Evolutionary conservation across 2,113 vertebrate genomes (phyloP), one percentile per base, ranked within the genome.

Genomic region (Emydocephalus ijimae): DNA sequence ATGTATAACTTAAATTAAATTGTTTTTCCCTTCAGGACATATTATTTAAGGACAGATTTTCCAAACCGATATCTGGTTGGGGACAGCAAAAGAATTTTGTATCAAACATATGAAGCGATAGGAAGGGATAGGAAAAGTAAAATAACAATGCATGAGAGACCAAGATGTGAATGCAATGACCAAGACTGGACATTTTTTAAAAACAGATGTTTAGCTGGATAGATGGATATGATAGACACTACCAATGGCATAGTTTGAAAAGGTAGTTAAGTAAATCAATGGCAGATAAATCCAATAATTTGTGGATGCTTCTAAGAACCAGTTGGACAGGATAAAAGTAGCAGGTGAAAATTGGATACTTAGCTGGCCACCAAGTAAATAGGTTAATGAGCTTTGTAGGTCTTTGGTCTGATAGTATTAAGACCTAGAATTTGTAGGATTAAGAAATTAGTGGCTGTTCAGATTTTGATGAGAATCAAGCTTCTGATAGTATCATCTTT

Each of bases 1-100:
- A 69, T 64, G 39, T 74, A 54, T 90, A 93, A 93, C 91, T 93
- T 87, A 92, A 57, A 89, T 92, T 64, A 86, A 93, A 50, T 50
- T 50, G 7, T 50, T 90, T 93, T 59, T 90, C 81, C 56, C 88
- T 89, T 81, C 59, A 50, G 87, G 91, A 87, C 88, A 87, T 92
- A 59, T 87, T 92, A 90, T 90, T 90, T 43, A 43, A 43, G 43
- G 43, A 43, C 43, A 92, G 88, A 89, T 89, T 92, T 93, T 89
- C 57, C 93, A 87, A 81, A 91, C 45, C 89, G 26, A 55, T 64
- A 81, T 26, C 26, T 54, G 39, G 55, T 48, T 59, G 69, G 48
- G 88, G 87, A 91, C 45, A 93, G 87, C 54, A 89, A 85, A 91
- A 89, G 18, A 85, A 91, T 15, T 57, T 85, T 86, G 81, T 91